A percentile compares a stretch with the other conserved stretches of the same genome.
These are phyloP conservation scores for Urocyon cinereoargenteus DNA, from an alignment of 2,797 vertebrate genomes.

Conservation along the genomic window DNA sequence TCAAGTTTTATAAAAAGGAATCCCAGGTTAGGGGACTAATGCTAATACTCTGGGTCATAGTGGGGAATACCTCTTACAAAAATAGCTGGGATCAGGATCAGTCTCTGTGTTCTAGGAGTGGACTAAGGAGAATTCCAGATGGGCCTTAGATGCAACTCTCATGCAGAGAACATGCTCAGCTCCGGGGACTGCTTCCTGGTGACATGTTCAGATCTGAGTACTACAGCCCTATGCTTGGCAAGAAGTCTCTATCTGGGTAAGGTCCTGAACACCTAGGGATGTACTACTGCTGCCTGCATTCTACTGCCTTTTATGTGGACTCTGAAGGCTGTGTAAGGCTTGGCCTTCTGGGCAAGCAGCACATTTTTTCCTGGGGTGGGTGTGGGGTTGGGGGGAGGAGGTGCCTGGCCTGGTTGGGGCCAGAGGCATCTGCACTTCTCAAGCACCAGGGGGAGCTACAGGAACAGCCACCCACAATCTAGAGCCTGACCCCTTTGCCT, in stretches of 20 bases:
- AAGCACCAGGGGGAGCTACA: slow-evolving; percentile 33
- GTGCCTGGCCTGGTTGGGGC: background rate
- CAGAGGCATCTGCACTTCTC: background rate
- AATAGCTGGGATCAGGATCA: background rate
- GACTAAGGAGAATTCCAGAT: background rate
- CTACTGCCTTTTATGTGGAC: background rate
- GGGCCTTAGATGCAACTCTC: background rate
- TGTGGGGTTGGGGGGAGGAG: too few relatives aligned
- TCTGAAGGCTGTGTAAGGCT: background rate
- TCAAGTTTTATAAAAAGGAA: slow-evolving; percentile 15
- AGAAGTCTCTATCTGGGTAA: background rate
- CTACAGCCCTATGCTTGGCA: background rate
- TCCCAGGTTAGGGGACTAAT: background rate
- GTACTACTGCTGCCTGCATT: background rate
- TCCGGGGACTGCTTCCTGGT: background rate
- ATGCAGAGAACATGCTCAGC: background rate
- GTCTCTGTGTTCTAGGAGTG: background rate
- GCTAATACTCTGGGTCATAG: background rate
- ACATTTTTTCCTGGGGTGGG: background rate
- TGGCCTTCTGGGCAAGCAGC: background rate
- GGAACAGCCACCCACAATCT: background rate
- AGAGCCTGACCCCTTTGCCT: background rate
- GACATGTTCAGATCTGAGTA: background rate
- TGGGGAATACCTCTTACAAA: background rate
- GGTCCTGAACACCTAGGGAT: background rate